phyloP scores from a whole-genome alignment of 2,113 vertebrate species.

The Bufo gargarizans region DNA sequence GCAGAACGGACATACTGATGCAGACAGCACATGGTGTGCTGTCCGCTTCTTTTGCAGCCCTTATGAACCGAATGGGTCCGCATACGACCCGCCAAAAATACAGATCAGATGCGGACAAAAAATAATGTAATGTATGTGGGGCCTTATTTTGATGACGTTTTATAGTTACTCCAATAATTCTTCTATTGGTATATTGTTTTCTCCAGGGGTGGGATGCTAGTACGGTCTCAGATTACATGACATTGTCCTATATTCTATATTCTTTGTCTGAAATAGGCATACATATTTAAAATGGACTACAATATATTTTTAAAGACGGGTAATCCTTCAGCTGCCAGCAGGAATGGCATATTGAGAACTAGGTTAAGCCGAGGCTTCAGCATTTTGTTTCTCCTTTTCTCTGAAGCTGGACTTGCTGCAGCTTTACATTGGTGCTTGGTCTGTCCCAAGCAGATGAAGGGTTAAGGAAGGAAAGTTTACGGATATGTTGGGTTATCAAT shows the following conservation, averaged over 20 bases:
- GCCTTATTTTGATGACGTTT: too few species aligned
- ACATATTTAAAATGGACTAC: neutral
- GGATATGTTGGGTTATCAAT: neutral
- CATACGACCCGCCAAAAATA: too few species aligned
- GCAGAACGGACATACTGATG: too few species aligned
- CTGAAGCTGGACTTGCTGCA: neutral
- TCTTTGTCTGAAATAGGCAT: neutral
- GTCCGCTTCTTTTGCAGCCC: too few species aligned
- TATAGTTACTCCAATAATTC: too few species aligned
- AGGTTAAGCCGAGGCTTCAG: neutral
- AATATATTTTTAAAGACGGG: neutral
- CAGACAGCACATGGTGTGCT: too few species aligned
- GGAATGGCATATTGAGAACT: conserved; percentile 19
- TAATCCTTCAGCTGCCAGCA: conserved; percentile 9
- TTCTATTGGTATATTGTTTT: too few species aligned
- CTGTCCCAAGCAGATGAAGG: neutral
- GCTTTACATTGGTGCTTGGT: neutral
- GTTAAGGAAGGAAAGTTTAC: conserved; percentile 11
- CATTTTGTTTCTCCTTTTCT: neutral
- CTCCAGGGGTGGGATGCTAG: too few species aligned
- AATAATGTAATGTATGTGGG: too few species aligned
- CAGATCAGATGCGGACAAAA: too few species aligned
- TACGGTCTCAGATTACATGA: too few species aligned
- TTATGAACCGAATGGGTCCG: too few species aligned
- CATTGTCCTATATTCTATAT: neutral